Base-by-base conservation (phyloP, 2,797 vertebrate genomes). In the Galaxias olidus region DNA sequence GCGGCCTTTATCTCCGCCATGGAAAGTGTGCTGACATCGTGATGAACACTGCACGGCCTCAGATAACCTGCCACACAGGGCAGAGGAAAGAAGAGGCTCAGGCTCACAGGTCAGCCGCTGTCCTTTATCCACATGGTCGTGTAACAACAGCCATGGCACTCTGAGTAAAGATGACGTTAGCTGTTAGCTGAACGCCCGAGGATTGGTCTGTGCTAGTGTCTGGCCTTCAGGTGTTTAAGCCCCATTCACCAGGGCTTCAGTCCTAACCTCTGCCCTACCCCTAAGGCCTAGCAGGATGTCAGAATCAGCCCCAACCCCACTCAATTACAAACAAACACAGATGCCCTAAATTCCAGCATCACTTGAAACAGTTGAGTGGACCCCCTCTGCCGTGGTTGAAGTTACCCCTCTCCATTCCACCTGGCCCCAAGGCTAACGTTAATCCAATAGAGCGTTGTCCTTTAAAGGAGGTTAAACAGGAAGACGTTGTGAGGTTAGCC, bases 241-340 rank as follows among this genome's bases (percentile, higher is more conserved):
- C 9, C 58, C 41, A 54, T 72, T 66, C 64, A 43, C 57, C 63
- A 12, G 1, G 41, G 66, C 61, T 62, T 66, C 13, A 15, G 40
- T 12, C n/a, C 51, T 87, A 79, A 90, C 86, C 88, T 90, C 82
- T 88, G 77, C 84, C 80, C 81, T 80, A 50, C 47, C 88, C 88
- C 88, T 87, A 47, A 79, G 86, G 87, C 86, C 75, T 73, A 47
- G 74, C 86, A 89, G 89, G 89, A 90, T 89, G 88, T 89, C 83
- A 68, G 79, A 81, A 68, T 82, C 74, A 77, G 75, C 58, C 80
- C 78, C 83, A 89, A 59, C 89, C 84, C 88, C 71, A 77, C 66
- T 59, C 82, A 77, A 83, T 83, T 77, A 88, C 86, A 89, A 90
- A 90, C 89, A 90, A 91, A 89, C 85, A 90, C 86, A 88, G 77